phyloP scores from a whole-genome alignment of 2,888 invertebrate genomes.

The Drosophila limbata region DNA sequence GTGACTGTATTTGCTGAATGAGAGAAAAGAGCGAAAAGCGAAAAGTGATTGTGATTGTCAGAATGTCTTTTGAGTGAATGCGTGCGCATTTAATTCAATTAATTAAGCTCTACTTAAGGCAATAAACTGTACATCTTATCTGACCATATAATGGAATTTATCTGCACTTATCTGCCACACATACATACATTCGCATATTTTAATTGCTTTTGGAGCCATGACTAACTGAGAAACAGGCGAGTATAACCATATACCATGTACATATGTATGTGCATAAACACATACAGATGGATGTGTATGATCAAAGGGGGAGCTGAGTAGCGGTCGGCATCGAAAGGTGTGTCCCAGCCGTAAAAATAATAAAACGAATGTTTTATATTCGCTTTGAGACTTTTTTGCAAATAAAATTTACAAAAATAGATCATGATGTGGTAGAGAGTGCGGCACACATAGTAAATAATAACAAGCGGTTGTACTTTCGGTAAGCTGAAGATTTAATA shows the following conservation, averaged over 20 bases:
- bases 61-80: constrained; percentile 60
- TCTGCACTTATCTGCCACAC: constrained; percentile 28
- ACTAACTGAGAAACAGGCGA: constrained; percentile 22
- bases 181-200: constrained; percentile 36
- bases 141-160: constrained; percentile 38
- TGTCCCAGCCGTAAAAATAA: constrained; percentile 65
- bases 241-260: not conserved
- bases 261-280: constrained; percentile 3
- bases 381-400: constrained; percentile 64
- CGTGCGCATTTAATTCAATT: constrained; percentile 77
- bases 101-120: constrained; percentile 77
- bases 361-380: constrained; percentile 65
- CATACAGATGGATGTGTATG: constrained; percentile 33
- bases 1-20: constrained; percentile 63
- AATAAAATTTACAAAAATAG: constrained; percentile 75
- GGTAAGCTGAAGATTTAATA: constrained; percentile 1
- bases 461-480: constrained; percentile 13
- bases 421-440: constrained; percentile 68
- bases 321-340: constrained; percentile 61
- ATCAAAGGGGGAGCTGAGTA: constrained; percentile 60
- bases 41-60: constrained; percentile 42
- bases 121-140: constrained; percentile 71
- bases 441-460: constrained; percentile 54
- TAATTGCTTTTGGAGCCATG: constrained; percentile 62
- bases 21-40: constrained; percentile 24